Base-by-base conservation (phyloP, 1,140 invertebrate species). In the Pseudomyrmex pallidus region DNA sequence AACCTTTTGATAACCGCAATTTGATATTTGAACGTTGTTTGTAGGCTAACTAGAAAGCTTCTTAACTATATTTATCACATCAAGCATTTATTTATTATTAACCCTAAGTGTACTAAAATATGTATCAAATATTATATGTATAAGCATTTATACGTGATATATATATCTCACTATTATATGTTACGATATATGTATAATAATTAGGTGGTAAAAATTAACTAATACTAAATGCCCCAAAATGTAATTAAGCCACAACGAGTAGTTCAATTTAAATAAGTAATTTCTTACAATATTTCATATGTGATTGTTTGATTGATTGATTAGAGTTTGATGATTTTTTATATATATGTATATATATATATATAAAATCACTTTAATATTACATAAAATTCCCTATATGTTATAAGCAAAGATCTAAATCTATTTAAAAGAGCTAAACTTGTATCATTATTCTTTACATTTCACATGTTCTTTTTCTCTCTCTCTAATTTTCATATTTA, bases 1-100 rank as follows among this genome's bases (percentile, higher is more conserved):
- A 66, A 56, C 50, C 61, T 77, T 20, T 46, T 4, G 17, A 10
- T 77, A 66, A 48, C 15, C 50, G 10, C 9, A 44, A 57, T 67
- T 67, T 77, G 35, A 77, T 77, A 35, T 35, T 48, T 35, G 2
- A 76, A 76, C 50, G 13, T 77, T 57, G 12, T 77, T 67, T 7
- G 20, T 35, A 54, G 17, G 25, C 59, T 57, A 78, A 70, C 20
- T 35, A 35, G 52, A 48, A 78, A 78, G 76, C 64, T 20, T 56
- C 50, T 68, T 77, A 77, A 22, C 22, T 78, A 70, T 56, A 35
- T 35, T 70, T 72, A 78, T 78, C 74, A 78, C 63, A 78, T 68
- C 74, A 52, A 78, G 35, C 74, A 25, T 25, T 67, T 57, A 54
- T 77, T 68, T 35, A 77, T 56, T 77, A 35, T 35, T 64, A 56